Conservation (phyloP, 2,888 invertebrate genomes). For the Bursaphelenchus okinawaensis region DNA sequence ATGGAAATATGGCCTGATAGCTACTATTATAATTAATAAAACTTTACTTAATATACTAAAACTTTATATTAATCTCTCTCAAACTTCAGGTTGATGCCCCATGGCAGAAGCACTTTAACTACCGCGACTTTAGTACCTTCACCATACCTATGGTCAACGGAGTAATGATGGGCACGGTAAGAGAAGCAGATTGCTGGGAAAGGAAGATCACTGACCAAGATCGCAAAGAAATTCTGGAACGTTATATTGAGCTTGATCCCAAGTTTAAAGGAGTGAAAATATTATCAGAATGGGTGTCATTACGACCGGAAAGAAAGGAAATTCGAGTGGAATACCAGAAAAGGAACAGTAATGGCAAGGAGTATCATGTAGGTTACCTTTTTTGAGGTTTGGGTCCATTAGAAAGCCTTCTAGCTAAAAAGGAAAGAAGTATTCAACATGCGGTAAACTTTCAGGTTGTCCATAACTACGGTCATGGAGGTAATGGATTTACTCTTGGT, state of each 20-base stretch:
- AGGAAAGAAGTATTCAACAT: background rate
- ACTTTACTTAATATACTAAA: background rate
- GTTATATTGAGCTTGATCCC: constrained; percentile 40
- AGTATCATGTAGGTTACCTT: constrained; percentile 22
- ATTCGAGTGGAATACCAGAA: constrained; percentile 33
- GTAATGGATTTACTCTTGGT: constrained; percentile 49
- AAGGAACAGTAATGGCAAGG: constrained; percentile 14
- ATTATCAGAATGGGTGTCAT: constrained; percentile 35
- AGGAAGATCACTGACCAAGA: constrained; percentile 42
- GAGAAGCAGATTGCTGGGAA: constrained; percentile 35
- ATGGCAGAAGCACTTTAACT: constrained; percentile 66
- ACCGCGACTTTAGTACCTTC: constrained; percentile 39
- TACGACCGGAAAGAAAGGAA: constrained; percentile 36
- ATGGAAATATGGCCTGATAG: too few species aligned
- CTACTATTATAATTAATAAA: too few species aligned
- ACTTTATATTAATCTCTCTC: background rate
- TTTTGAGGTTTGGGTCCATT: too few species aligned
- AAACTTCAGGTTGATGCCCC: constrained; percentile 11
- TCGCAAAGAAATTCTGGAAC: constrained; percentile 36
- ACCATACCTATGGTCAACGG: constrained; percentile 40
- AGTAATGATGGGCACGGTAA: constrained; percentile 41
- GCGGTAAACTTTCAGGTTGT: constrained; percentile 32
- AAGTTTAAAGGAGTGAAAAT: constrained; percentile 32
- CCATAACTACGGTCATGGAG: constrained; percentile 53
- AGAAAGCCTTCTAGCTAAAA: background rate